phyloP scores from a whole-genome alignment of 2,113 vertebrate species.

The Struthio camelus region DNA sequence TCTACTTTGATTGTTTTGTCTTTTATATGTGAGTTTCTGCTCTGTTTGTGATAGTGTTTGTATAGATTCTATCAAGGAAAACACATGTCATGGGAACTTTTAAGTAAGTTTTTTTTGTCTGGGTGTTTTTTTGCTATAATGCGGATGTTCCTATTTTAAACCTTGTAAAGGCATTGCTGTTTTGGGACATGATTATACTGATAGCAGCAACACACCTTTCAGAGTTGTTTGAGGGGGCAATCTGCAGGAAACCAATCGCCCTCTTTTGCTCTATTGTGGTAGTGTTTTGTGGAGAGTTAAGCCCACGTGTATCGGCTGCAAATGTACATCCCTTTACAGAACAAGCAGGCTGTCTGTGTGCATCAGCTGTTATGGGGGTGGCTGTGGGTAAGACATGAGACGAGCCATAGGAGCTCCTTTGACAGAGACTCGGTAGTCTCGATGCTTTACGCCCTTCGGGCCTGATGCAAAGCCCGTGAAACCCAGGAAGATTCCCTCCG shows the following conservation, averaged over 20 bases:
- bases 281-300: conserved; percentile 8
- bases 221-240: background rate
- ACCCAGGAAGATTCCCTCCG: background rate
- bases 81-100: background rate
- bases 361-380: conserved; percentile 56
- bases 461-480: background rate
- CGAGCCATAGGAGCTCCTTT: conserved; percentile 21
- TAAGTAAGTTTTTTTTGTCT: background rate
- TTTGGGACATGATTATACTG: background rate
- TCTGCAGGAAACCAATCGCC: background rate
- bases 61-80: background rate
- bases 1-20: background rate
- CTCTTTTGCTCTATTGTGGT: conserved; percentile 41
- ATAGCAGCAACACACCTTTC: background rate
- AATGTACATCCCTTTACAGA: conserved; percentile 37
- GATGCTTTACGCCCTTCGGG: background rate
- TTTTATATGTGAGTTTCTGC: background rate
- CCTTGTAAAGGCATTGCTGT: background rate
- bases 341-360: conserved; percentile 28
- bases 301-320: conserved; percentile 34
- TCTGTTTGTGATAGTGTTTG: background rate
- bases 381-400: conserved; percentile 38
- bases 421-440: background rate
- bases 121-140: background rate
- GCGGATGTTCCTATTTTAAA: background rate